Percentiles rank a stretch among this genome's conserved stretches.
phyloP scores from a whole-genome alignment of 2,888 invertebrate genomes.

The Argyresthia goedartella region DNA sequence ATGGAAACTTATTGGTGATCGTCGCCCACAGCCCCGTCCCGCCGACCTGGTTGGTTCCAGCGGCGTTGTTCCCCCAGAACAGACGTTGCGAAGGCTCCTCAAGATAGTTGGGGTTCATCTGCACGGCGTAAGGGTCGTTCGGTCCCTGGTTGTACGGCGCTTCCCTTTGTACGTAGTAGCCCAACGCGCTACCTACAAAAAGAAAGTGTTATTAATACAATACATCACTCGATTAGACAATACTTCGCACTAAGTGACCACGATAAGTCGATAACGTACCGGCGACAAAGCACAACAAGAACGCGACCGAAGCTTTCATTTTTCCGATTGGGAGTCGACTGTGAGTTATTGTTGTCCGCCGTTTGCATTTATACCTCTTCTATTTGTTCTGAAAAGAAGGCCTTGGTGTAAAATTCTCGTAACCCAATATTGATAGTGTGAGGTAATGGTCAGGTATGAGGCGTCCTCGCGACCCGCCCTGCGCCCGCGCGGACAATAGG shows the following conservation, averaged over 20 bases:
- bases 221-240: neutral
- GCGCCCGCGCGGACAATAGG: conserved; percentile 66
- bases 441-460: conserved; percentile 37
- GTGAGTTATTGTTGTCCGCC: conserved; percentile 52
- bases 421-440: conserved; percentile 69
- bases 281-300: conserved; percentile 47
- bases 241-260: neutral
- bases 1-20: conserved; percentile 57
- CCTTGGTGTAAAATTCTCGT: conserved; percentile 70
- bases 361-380: conserved; percentile 63
- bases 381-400: conserved; percentile 63
- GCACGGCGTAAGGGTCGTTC: conserved; percentile 41
- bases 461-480: conserved; percentile 27
- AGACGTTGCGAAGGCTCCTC: conserved; percentile 50
- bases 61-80: conserved; percentile 31
- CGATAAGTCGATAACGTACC: conserved; percentile 43
- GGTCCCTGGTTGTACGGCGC: conserved; percentile 43
- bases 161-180: conserved; percentile 46
- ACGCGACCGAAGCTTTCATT: conserved; percentile 49
- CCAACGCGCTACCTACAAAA: conserved; percentile 43
- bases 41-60: conserved; percentile 57
- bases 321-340: conserved; percentile 52
- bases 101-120: conserved; percentile 28
- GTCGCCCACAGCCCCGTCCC: conserved; percentile 53
- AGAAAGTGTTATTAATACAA: neutral